Percentiles rank a stretch among this genome's conserved stretches.
These are phyloP conservation scores for Hydrolagus affinis DNA, from an alignment of 2,113 vertebrate species.

Conservation along the genomic window DNA sequence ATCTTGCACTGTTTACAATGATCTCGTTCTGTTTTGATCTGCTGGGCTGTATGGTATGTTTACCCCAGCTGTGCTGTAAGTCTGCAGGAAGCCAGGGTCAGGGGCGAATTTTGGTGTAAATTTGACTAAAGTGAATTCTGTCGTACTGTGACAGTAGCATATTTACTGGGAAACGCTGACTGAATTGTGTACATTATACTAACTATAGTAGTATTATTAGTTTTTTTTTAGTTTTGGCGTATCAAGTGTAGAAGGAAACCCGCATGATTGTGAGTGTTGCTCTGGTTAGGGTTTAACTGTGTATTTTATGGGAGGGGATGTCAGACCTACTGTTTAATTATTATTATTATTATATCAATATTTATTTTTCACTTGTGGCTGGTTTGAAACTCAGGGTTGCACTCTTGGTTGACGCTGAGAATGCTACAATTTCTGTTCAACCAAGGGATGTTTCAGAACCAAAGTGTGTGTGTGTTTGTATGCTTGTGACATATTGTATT, in stretches of 20 bases:
- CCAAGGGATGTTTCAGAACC: too few relatives aligned
- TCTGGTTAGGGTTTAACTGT: not conserved
- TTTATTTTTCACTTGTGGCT: too few relatives aligned
- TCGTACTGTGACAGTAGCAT: not conserved
- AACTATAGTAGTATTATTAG: not conserved
- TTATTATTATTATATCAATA: too few relatives aligned
- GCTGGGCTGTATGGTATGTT: constrained; percentile 7
- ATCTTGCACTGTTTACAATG: not conserved
- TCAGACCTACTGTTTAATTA: too few relatives aligned
- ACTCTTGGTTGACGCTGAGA: not conserved
- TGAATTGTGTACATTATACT: not conserved
- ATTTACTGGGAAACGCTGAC: not conserved
- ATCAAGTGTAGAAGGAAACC: not conserved
- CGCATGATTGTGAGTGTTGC: too few relatives aligned
- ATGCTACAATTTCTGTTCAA: not conserved
- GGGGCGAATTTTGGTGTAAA: constrained; percentile 13
- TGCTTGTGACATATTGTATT: not conserved
- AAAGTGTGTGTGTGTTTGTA: too few relatives aligned
- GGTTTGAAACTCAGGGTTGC: not conserved
- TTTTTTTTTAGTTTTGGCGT: not conserved
- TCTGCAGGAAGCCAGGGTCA: not conserved
- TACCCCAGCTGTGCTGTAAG: not conserved
- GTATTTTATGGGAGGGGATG: not conserved
- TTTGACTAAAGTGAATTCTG: constrained; percentile 16
- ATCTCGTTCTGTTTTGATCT: constrained; percentile 2